Evolutionary conservation across 2,113 vertebrate species (phyloP), one percentile per base, ranked within the genome.

Genomic region (Dinomys branickii): DNA sequence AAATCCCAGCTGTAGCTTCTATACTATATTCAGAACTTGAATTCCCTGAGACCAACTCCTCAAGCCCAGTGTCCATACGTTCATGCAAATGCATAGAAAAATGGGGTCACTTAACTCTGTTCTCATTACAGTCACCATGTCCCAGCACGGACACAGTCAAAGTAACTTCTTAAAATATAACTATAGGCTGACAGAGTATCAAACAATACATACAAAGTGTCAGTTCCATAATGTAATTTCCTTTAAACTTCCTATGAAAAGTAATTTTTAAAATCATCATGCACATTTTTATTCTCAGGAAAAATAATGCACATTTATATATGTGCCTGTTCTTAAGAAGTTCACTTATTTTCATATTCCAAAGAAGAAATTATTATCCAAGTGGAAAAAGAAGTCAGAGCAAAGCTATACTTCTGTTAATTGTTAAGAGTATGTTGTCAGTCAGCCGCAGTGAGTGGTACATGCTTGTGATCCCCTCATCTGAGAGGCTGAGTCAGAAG

Each of bases 341-440:
- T 38, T 59, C 78, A 88, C 38, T 91, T 35, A 35, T 33, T 5
- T 19, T 9, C 17, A 59, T 11, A 82, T 41, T 3, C 28, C 50
- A 17, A 89, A 83, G 52, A 93, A 50, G 26, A 94, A 91, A 94
- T 67, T 26, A 83, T 77, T 91, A 87, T 33, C 19, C 52, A 84
- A 67, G 14, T 86, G 58, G 38, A 47, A 92, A 85, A 47, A 54
- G 7, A 96, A 92, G 67, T 75, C 14, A 81, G 30, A 94, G 94
- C 80, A 88, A 90, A 81, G 1, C 5, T 83, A 59, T 82, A 85
- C 28, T 69, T 95, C 56, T 83, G 19, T 77, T 90, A 26, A 65
- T 75, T 82, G 67, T 61, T 95, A 93, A n/a, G 7, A 83, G 13
- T 50, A 0, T 38, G 24, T 22, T 78, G 22, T 26, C 17, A 80